A percentile compares a stretch with the other conserved stretches of the same genome.
phyloP scores from a whole-genome alignment of 2,797 vertebrate genomes.

The Acridotheres tristis region DNA sequence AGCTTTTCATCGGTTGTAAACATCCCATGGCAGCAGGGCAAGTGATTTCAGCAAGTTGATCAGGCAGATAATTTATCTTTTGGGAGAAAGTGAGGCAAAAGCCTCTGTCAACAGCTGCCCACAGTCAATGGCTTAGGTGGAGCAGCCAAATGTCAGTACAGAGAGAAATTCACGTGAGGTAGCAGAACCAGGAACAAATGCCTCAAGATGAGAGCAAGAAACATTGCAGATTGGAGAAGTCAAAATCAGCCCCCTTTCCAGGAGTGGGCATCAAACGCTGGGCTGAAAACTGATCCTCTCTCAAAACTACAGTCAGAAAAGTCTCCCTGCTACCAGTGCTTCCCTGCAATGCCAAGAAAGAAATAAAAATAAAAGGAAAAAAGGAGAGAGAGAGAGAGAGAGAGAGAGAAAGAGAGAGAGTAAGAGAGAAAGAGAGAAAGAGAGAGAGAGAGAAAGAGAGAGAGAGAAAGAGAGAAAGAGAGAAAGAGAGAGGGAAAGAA shows the following conservation, averaged over 20 bases:
- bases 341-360: background rate
- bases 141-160: background rate
- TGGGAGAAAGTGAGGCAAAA: background rate
- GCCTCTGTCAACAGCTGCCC: background rate
- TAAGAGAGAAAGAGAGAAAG: too few relatives aligned
- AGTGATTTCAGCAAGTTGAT: background rate
- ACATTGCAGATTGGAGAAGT: background rate
- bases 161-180: accelerated
- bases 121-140: background rate
- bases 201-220: accelerated
- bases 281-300: background rate
- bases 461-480: too few relatives aligned
- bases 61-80: background rate
- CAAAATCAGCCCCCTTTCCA: background rate
- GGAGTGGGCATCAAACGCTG: background rate
- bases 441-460: too few relatives aligned
- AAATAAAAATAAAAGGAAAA: too few relatives aligned
- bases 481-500: too few relatives aligned
- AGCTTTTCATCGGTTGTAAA: background rate
- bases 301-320: background rate
- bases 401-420: too few relatives aligned
- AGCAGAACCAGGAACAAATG: background rate
- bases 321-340: background rate
- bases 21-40: background rate
- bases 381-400: too few relatives aligned